phyloP scores from a whole-genome alignment of 2,888 invertebrate species.

The Monoplex corrugatus region DNA sequence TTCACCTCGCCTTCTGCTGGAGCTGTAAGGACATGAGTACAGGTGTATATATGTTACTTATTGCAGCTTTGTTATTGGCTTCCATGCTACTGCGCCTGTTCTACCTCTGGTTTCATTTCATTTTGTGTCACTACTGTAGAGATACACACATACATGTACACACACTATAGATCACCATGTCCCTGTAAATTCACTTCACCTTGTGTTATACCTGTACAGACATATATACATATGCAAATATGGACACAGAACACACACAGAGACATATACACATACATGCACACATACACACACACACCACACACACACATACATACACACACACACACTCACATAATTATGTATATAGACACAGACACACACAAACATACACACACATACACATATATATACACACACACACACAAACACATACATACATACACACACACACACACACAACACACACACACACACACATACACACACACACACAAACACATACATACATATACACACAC shows the following conservation, averaged over 20 bases:
- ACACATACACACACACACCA: not conserved
- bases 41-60: too few species aligned
- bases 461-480: conserved; percentile 14
- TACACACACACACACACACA: not conserved
- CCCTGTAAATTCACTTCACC: not conserved
- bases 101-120: too few species aligned
- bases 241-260: not conserved
- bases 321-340: not conserved
- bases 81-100: too few species aligned
- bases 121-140: too few species aligned
- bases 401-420: not conserved
- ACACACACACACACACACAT: conserved; percentile 32
- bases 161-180: not conserved
- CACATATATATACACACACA: conserved; percentile 3
- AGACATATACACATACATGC: not conserved
- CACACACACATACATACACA: not conserved
- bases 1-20: too few species aligned
- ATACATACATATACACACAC: not conserved
- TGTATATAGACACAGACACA: not conserved
- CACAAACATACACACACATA: conserved; percentile 29
- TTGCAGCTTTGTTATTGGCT: not conserved
- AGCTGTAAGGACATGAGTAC: not conserved
- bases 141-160: not conserved
- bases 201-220: too few species aligned
- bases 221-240: not conserved